These are phyloP conservation scores for Tenrec ecaudatus DNA, from an alignment of 2,113 vertebrate genomes.

Conservation along the genomic window DNA sequence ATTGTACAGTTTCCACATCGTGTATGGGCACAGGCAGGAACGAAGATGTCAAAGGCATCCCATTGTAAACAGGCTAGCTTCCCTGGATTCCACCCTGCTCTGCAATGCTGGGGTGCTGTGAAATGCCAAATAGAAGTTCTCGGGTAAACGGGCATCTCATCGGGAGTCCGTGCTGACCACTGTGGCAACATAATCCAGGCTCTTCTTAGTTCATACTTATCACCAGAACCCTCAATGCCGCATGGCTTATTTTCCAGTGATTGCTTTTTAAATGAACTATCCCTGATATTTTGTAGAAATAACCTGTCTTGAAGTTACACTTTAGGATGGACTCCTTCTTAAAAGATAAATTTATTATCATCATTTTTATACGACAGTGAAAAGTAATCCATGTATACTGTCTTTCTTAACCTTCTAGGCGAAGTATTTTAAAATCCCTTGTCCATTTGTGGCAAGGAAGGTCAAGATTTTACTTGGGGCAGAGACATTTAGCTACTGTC, in stretches of 20 bases:
- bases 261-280: background rate
- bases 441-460: background rate
- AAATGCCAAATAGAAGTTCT: background rate
- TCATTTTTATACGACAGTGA: background rate
- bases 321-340: background rate
- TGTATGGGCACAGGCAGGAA: background rate
- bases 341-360: background rate
- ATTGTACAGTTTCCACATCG: too few species aligned
- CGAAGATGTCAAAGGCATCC: background rate
- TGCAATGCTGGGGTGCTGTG: background rate
- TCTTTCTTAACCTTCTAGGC: background rate
- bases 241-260: background rate
- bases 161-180: background rate
- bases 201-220: background rate
- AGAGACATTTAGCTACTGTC: background rate
- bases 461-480: background rate
- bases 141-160: background rate
- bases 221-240: background rate
- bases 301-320: background rate
- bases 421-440: background rate
- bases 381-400: background rate
- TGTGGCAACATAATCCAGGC: background rate
- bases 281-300: slow-evolving; percentile 3
- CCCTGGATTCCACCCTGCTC: background rate
- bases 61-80: accelerated